A percentile compares a stretch with the other conserved stretches of the same genome.
phyloP scores from a whole-genome alignment of 1,140 invertebrate species.

The Brachionus angularis region DNA sequence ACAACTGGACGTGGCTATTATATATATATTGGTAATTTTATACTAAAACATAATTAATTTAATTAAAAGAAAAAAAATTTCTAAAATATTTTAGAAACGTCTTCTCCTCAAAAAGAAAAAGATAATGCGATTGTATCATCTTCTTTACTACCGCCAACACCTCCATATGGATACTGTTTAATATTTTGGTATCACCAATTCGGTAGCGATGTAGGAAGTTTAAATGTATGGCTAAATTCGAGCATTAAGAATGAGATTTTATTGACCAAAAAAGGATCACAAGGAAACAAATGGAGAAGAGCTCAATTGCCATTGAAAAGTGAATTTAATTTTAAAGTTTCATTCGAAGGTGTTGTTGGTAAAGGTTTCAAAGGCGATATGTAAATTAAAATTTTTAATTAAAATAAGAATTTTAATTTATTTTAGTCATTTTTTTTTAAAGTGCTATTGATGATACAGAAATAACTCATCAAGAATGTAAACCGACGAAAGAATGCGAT shows the following conservation, averaged over 20 bases:
- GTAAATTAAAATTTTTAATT: slow-evolving; percentile 20
- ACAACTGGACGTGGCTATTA: slow-evolving; percentile 48
- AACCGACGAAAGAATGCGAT: slow-evolving; percentile 45
- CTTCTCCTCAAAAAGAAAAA: slow-evolving; percentile 47
- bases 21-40: slow-evolving; percentile 52
- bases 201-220: slow-evolving; percentile 19
- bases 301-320: slow-evolving; percentile 48
- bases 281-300: slow-evolving; percentile 53
- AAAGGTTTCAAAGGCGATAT: slow-evolving; percentile 46
- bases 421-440: background rate
- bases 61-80: no score
- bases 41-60: no score
- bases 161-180: slow-evolving; percentile 32
- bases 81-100: no score
- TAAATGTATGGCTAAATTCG: slow-evolving; percentile 33
- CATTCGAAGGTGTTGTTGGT: slow-evolving; percentile 40
- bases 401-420: background rate
- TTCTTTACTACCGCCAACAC: slow-evolving; percentile 12
- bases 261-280: slow-evolving; percentile 50
- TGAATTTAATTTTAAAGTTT: slow-evolving; percentile 15
- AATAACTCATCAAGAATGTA: slow-evolving; percentile 37
- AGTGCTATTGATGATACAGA: slow-evolving; percentile 18
- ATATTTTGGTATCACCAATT: slow-evolving; percentile 38
- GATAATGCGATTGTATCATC: slow-evolving; percentile 47
- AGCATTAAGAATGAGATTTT: slow-evolving; percentile 42